A percentile compares a stretch with the other conserved stretches of the same genome.
Conservation (phyloP, 2,797 vertebrate genomes). For the Epinephelus coioides region DNA sequence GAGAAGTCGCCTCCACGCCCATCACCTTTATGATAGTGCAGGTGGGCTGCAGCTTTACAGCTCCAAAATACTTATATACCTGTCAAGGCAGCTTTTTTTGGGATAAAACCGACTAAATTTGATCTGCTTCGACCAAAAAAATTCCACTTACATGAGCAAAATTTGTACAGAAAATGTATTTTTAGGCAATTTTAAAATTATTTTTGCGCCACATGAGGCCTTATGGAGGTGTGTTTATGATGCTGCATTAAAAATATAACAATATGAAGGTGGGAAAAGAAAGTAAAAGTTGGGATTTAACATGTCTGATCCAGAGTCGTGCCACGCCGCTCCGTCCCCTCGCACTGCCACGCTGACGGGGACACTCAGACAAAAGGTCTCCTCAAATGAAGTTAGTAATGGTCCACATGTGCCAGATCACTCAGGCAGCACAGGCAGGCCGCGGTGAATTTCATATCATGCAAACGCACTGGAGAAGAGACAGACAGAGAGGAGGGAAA, state of each 20-base stretch:
- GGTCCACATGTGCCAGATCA: conserved; percentile 78
- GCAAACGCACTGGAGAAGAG: conserved; percentile 19
- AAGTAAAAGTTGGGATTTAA: neutral
- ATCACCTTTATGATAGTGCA: conserved; percentile 8
- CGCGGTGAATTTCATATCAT: conserved; percentile 50
- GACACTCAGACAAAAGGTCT: conserved; percentile 65
- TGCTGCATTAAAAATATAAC: neutral
- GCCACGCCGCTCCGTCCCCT: conserved; percentile 25
- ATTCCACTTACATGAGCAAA: rapidly evolving
- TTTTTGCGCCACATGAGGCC: neutral
- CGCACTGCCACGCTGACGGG: conserved; percentile 40
- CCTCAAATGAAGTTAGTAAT: conserved; percentile 79
- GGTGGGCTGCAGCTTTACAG: conserved; percentile 10
- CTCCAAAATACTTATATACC: neutral
- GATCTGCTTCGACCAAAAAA: neutral
- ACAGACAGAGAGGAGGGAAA: neutral
- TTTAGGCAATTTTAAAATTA: neutral
- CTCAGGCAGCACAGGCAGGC: conserved; percentile 60
- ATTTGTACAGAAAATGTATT: neutral
- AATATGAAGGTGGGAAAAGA: neutral
- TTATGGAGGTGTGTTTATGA: neutral
- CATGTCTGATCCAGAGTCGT: conserved; percentile 24
- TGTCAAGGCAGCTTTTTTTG: neutral
- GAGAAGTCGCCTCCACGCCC: conserved; percentile 1
- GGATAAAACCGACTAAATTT: neutral